Conservation (phyloP, 2,797 vertebrate genomes). For the Acrossocheilus fasciatus region DNA sequence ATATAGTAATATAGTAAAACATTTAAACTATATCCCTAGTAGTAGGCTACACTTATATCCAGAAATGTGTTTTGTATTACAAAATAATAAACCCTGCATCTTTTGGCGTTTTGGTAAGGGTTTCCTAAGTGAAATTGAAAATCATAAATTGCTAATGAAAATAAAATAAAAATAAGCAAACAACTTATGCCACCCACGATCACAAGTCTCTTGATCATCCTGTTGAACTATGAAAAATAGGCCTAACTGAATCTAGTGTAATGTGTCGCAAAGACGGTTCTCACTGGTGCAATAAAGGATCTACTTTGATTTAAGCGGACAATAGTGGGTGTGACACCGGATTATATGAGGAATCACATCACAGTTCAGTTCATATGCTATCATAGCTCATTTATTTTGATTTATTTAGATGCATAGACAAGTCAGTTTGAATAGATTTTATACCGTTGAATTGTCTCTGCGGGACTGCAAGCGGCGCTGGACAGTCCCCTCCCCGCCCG, state of each 20-base stretch:
- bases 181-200: neutral
- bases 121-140: neutral
- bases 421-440: too few relatives aligned
- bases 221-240: neutral
- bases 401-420: neutral
- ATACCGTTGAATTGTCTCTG: neutral
- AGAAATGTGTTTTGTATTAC: neutral
- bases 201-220: neutral
- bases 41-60: neutral
- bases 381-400: neutral
- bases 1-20: neutral
- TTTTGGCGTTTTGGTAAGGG: neutral
- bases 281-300: neutral
- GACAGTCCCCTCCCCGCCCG: neutral
- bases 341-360: too few relatives aligned
- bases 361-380: neutral
- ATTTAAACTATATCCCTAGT: too few relatives aligned
- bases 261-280: neutral
- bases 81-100: neutral
- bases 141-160: neutral
- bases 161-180: neutral
- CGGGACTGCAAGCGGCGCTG: neutral
- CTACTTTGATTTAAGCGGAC: neutral
- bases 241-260: neutral
- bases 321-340: slow-evolving; percentile 20